Conservation (phyloP, 2,888 invertebrate genomes). For the Artemia sp. region DNA sequence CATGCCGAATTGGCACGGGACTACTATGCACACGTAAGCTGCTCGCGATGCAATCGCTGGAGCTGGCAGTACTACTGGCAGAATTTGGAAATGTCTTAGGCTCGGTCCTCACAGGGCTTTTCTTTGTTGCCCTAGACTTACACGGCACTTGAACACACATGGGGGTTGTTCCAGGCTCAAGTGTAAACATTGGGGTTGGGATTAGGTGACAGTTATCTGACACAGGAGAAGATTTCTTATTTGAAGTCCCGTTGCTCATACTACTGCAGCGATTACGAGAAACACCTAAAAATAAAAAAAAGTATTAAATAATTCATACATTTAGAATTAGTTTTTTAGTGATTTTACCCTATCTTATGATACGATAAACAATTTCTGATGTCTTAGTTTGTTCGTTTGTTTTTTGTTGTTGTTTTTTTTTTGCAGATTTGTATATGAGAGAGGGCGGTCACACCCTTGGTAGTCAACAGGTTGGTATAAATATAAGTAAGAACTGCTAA, state of each 20-base stretch:
- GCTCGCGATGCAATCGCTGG: neutral
- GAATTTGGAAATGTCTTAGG: conserved; percentile 7
- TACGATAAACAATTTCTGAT: too few species aligned
- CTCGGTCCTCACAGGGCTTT: conserved; percentile 13
- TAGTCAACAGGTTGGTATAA: too few species aligned
- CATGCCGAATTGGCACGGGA: conserved; percentile 1
- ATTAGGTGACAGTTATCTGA: neutral
- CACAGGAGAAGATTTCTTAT: neutral
- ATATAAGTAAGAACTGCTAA: too few species aligned
- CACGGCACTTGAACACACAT: conserved; percentile 14
- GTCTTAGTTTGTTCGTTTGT: too few species aligned
- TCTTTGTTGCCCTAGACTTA: conserved; percentile 4
- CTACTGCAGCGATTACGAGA: conserved; percentile 14
- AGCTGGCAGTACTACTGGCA: conserved; percentile 10
- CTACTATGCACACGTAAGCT: conserved; percentile 15
- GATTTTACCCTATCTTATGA: too few species aligned
- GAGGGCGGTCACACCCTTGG: too few species aligned
- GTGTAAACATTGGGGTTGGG: neutral
- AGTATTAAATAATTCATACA: too few species aligned
- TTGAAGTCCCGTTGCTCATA: neutral
- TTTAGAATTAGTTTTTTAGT: too few species aligned
- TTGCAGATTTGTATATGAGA: too few species aligned
- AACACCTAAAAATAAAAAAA: too few species aligned
- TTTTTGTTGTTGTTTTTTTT: too few species aligned
- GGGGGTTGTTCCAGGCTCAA: neutral